phyloP scores from a whole-genome alignment of 2,113 vertebrate genomes.

The Dolichotis patagonum region DNA sequence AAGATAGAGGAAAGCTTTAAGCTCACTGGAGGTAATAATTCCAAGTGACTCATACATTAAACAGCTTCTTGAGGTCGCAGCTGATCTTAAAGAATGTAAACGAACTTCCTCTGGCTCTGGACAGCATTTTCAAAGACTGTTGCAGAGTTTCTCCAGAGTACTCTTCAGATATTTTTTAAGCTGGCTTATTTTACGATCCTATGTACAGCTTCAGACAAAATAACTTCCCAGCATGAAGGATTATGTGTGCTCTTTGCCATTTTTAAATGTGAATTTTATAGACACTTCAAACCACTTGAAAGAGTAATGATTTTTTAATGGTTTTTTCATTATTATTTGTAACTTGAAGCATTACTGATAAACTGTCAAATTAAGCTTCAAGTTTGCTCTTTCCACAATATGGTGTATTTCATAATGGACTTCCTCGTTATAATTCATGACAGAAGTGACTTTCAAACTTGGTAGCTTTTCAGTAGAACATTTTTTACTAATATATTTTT shows the following conservation, averaged over 20 bases:
- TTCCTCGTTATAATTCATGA: constrained; percentile 32
- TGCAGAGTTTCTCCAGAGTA: background rate
- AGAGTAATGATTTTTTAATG: constrained; percentile 67
- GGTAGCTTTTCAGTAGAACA: constrained; percentile 55
- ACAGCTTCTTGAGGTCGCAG: constrained; percentile 26
- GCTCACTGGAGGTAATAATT: constrained; percentile 48
- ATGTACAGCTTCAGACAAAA: constrained; percentile 66
- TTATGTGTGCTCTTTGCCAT: constrained; percentile 66
- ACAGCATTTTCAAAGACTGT: constrained; percentile 63
- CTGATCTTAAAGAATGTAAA: constrained; percentile 56
- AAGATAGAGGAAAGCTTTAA: constrained; percentile 7
- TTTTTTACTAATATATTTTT: constrained; percentile 30
- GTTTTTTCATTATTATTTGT: constrained; percentile 65
- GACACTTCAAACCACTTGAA: constrained; percentile 73
- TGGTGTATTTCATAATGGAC: constrained; percentile 40
- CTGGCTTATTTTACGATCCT: constrained; percentile 54
- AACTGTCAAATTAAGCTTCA: constrained; percentile 67
- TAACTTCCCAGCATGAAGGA: constrained; percentile 56
- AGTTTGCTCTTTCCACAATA: constrained; percentile 51
- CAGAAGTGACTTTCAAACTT: constrained; percentile 57
- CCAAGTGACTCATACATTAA: constrained; percentile 21
- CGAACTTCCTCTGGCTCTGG: constrained; percentile 16
- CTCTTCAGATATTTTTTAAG: constrained; percentile 44
- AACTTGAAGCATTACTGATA: constrained; percentile 67
- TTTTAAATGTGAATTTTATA: constrained; percentile 77